These are phyloP conservation scores for Myotis yumanensis DNA, from an alignment of 2,113 vertebrate species.

Conservation along the genomic window DNA sequence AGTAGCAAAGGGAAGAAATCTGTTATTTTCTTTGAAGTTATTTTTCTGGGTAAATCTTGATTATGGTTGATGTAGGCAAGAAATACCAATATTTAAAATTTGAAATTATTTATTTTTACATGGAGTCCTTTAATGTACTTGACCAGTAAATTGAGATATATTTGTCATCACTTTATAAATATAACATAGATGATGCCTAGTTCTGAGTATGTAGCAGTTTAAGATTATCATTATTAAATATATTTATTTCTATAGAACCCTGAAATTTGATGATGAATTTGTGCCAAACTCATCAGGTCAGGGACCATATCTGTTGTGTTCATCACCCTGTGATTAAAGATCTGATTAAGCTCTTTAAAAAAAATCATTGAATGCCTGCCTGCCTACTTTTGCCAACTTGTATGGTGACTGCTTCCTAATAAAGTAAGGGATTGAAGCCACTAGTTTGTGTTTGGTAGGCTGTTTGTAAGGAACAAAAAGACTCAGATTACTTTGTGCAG, in stretches of 20 bases:
- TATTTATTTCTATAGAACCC: not conserved
- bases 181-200: not conserved
- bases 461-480: constrained; percentile 31
- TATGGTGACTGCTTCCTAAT: constrained; percentile 35
- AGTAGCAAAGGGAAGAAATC: not conserved
- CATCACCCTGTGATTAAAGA: not conserved
- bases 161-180: constrained; percentile 9
- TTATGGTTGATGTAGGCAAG: not conserved
- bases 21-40: not conserved
- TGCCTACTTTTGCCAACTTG: not conserved
- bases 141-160: not conserved
- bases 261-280: constrained; percentile 1
- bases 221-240: not conserved
- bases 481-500: not conserved
- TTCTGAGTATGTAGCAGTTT: not conserved
- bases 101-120: not conserved
- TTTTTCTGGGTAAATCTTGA: constrained; percentile 4
- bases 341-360: not conserved
- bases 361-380: not conserved
- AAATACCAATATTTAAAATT: constrained; percentile 19
- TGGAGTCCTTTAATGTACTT: not conserved
- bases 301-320: not conserved
- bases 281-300: not conserved
- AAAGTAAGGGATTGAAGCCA: constrained; percentile 22
- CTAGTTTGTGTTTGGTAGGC: constrained; percentile 17